Conservation (phyloP, 2,113 vertebrate species). For the Amphiprion ocellaris region DNA sequence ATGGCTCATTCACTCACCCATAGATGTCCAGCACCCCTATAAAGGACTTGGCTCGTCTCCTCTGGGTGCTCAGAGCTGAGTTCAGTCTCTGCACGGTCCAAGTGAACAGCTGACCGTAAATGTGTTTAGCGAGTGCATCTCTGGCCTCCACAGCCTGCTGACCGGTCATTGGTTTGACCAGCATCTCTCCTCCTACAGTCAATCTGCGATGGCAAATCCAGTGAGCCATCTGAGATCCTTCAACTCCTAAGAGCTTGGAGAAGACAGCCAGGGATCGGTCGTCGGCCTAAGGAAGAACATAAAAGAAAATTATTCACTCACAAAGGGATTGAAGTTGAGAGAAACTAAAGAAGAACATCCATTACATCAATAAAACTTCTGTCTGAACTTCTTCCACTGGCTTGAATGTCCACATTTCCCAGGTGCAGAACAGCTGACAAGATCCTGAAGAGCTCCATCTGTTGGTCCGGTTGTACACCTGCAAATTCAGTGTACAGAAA, state of each 20-base stretch:
- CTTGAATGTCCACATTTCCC: conserved; percentile 82
- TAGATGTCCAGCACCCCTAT: conserved; percentile 87
- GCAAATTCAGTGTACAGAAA: conserved; percentile 8
- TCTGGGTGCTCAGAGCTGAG: conserved; percentile 73
- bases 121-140: conserved; percentile 85
- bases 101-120: conserved; percentile 82
- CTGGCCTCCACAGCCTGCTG: conserved; percentile 78
- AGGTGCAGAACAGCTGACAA: conserved; percentile 85
- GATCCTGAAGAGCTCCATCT: conserved; percentile 87
- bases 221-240: conserved; percentile 79
- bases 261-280: conserved; percentile 80
- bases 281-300: conserved; percentile 56
- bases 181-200: conserved; percentile 82
- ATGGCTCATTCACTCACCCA: conserved; percentile 72
- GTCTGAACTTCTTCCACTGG: conserved; percentile 78
- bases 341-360: neutral
- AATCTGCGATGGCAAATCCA: conserved; percentile 87
- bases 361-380: conserved; percentile 82
- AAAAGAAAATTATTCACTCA: neutral
- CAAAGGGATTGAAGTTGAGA: neutral
- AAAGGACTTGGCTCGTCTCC: conserved; percentile 67
- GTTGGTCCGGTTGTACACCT: conserved; percentile 85
- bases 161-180: conserved; percentile 82
- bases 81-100: conserved; percentile 86
- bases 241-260: conserved; percentile 83